Percentiles rank a stretch among this genome's conserved stretches.
Evolutionary conservation across 2,888 invertebrate species (phyloP).

Genomic region (Chaetogeoica ovagalla): DNA sequence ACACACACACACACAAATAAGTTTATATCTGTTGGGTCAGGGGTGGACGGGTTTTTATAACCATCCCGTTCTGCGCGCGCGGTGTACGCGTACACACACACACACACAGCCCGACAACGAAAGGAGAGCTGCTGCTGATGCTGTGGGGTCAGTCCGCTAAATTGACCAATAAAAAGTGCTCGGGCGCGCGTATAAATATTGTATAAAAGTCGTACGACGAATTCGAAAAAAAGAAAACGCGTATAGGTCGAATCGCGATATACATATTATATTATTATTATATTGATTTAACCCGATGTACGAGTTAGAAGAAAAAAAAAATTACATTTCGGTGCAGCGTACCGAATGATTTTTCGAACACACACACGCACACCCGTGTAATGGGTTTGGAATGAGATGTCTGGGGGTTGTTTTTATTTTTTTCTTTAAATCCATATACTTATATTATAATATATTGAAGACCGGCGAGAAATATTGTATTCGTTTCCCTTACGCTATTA

Average conservation of each 20-base stretch:
- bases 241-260: no score
- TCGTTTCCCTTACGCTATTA: no score
- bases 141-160: constrained; percentile 39
- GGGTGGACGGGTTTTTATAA: constrained; percentile 41
- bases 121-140: no score
- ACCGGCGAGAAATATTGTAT: no score
- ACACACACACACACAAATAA: not conserved
- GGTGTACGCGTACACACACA: no score
- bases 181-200: not conserved
- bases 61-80: constrained; percentile 4
- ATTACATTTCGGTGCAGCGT: constrained; percentile 18
- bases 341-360: constrained; percentile 19
- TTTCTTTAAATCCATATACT: no score
- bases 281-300: constrained; percentile 40
- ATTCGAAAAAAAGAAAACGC: constrained; percentile 38
- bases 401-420: no score
- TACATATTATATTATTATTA: no score
- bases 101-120: no score
- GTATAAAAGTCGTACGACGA: constrained; percentile 6
- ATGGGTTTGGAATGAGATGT: no score
- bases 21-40: constrained; percentile 49
- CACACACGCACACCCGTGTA: constrained; percentile 12
- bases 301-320: constrained; percentile 24
- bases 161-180: constrained; percentile 48
- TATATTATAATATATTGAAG: no score